A percentile compares a stretch with the other conserved stretches of the same genome.
Evolutionary conservation across 2,888 invertebrate genomes (phyloP).

Genomic region (Capitulum mitella): DNA sequence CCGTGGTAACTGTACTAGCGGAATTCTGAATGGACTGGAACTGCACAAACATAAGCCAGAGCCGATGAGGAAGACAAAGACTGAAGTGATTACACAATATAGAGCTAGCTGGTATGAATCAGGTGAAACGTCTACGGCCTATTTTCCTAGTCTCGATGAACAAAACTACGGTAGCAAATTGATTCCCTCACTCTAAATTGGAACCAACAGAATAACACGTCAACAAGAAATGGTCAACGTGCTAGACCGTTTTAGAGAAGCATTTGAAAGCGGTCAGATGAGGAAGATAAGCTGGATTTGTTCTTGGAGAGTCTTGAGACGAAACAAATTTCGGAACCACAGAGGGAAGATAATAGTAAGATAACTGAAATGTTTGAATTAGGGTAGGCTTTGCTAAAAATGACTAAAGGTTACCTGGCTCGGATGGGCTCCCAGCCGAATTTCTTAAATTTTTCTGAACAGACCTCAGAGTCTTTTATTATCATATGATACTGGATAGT

Average conservation of each 20-base stretch:
- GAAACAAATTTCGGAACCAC: neutral
- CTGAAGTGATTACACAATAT: neutral
- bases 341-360: neutral
- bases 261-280: neutral
- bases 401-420: neutral
- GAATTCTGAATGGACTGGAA: neutral
- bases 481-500: neutral
- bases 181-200: neutral
- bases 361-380: neutral
- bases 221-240: neutral
- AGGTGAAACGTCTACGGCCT: neutral
- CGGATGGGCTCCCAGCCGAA: neutral
- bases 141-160: neutral
- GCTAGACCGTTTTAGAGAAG: neutral
- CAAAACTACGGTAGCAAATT: neutral
- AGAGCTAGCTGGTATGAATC: neutral
- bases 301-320: neutral
- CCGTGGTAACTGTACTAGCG: neutral
- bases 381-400: neutral
- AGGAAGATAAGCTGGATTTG: neutral
- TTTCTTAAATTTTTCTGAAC: neutral
- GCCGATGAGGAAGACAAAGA: neutral
- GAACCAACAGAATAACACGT: neutral
- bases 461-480: neutral
- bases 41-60: neutral